Base-by-base conservation (phyloP, 2,113 vertebrate species). In the Scortum barcoo region DNA sequence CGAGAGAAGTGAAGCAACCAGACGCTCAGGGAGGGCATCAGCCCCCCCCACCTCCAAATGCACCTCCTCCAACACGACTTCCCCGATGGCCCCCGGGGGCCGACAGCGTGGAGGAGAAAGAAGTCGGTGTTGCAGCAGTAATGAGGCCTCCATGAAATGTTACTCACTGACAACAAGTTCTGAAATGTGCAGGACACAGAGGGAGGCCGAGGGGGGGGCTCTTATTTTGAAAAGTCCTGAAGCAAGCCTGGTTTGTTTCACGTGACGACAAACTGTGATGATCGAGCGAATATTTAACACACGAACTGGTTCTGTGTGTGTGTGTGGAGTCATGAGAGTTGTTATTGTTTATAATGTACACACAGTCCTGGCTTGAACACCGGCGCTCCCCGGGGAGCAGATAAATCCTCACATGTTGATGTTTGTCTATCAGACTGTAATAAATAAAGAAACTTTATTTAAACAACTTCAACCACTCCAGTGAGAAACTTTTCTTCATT, bases 111-210 rank as follows among this genome's bases (percentile, higher is more conserved):
- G 57, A 54, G n/a, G 22, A 77, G 61, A 30, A 48, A 60, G 48
- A 30, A 9, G 13, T 42, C 40, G 38, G 56, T 30, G 79, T 50
- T 30, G 69, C 63, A 65, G 70, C 50, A 65, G 16, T 73, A 69
- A 71, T 30, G 20, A 78, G 13, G 11, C 48, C 14, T 22, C 17
- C 4, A 42, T 65, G 24, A 66, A 60, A 61, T 46, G 50, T 50
- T 5, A 46, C 30, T 7, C 28, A 36, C 36, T 26, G 30, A 40
- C 22, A n/a, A 36, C 58, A 53, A 51, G 33, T 36, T 36, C 33
- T 36, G 33, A 36, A 36, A 36, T 36, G 33, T 36, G 33, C 33
- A 36, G 33, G 11, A 48, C 46, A 3, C 46, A 48, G 46, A 48
- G 16, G 44, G 16, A 4, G 44, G 16, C 16, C 17, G 6, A 1